These are phyloP conservation scores for Clinocottus analis DNA, from an alignment of 2,113 vertebrate species.

Conservation along the genomic window DNA sequence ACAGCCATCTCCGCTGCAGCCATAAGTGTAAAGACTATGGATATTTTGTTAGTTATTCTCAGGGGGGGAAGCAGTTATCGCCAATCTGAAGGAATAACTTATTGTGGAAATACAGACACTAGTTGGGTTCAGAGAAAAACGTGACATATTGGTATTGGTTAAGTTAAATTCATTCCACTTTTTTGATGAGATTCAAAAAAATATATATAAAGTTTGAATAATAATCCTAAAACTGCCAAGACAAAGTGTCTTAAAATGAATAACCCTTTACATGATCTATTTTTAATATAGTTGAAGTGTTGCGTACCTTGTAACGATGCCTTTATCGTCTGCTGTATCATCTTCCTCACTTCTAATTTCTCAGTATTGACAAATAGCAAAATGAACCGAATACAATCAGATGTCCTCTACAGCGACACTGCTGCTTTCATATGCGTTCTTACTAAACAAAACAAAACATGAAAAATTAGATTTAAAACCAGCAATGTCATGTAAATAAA, in stretches of 20 bases:
- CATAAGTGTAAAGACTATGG: slow-evolving; percentile 39
- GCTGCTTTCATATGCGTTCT: neutral
- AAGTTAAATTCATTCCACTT: slow-evolving; percentile 5
- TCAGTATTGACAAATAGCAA: neutral
- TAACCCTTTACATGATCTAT: slow-evolving; percentile 21
- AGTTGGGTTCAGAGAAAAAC: neutral
- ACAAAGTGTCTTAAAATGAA: slow-evolving; percentile 36
- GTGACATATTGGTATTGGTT: neutral
- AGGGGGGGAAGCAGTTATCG: neutral
- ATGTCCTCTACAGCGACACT: neutral
- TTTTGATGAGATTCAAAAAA: neutral
- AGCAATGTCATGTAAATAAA: neutral
- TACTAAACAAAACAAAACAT: neutral
- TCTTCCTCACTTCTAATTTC: slow-evolving; percentile 1
- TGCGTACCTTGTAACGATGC: neutral
- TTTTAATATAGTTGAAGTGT: slow-evolving; percentile 7
- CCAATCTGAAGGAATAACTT: slow-evolving; percentile 19
- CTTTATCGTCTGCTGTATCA: neutral
- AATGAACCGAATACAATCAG: neutral
- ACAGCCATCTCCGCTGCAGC: slow-evolving; percentile 37
- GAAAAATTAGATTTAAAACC: neutral
- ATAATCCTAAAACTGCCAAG: neutral
- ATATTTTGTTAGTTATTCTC: slow-evolving; percentile 28
- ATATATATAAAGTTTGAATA: neutral
- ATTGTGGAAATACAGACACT: slow-evolving; percentile 7